A percentile compares a stretch with the other conserved stretches of the same genome.
Evolutionary conservation across 1,140 invertebrate genomes (phyloP).

Genomic region (Druon quercuslanigerum): DNA sequence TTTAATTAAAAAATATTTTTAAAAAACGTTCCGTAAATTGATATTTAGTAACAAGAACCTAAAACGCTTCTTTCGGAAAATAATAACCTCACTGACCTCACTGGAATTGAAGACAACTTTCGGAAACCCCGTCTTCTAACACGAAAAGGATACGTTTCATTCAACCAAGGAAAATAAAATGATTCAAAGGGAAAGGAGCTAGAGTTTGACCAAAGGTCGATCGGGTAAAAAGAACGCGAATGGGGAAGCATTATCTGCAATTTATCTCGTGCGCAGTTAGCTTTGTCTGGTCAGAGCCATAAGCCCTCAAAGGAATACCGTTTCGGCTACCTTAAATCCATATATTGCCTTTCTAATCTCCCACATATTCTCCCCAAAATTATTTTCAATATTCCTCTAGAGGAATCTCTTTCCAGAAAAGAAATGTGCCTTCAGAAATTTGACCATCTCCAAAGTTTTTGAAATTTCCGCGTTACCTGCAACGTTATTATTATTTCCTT

Average conservation of each 20-base stretch:
- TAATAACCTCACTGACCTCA: background rate
- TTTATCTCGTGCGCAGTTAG: slow-evolving; percentile 55
- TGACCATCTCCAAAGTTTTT: no score
- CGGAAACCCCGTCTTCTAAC: background rate
- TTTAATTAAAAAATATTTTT: no score
- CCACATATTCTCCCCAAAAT: background rate
- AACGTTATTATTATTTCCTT: no score
- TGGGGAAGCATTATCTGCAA: slow-evolving; percentile 52
- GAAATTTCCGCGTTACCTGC: no score
- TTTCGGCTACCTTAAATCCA: slow-evolving; percentile 43
- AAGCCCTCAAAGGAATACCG: slow-evolving; percentile 53
- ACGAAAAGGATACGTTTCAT: background rate
- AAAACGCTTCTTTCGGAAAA: background rate
- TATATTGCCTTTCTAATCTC: slow-evolving; percentile 30
- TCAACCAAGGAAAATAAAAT: background rate
- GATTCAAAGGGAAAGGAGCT: background rate
- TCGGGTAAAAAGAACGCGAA: slow-evolving; percentile 46
- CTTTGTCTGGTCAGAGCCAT: slow-evolving; percentile 49
- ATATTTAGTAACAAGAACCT: background rate
- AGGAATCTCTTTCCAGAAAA: no score
- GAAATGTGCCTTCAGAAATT: no score
- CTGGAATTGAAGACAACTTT: background rate
- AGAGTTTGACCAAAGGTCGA: slow-evolving; percentile 4
- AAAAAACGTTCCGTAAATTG: no score
- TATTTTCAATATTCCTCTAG: background rate